These are phyloP conservation scores for Cantharis lateralis DNA, from an alignment of 2,888 invertebrate species.

Conservation along the genomic window DNA sequence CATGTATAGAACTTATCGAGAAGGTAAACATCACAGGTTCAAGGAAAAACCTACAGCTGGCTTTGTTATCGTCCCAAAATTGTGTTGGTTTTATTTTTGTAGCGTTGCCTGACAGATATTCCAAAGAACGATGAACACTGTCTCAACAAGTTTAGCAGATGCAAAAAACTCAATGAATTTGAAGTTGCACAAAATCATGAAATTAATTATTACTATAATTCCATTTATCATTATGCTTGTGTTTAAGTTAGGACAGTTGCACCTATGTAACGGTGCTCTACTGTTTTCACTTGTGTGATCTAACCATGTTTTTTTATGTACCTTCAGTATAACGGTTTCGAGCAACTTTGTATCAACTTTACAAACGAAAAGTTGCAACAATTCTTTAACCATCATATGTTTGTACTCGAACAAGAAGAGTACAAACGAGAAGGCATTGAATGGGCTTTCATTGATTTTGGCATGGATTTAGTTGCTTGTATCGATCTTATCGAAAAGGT, in stretches of 20 bases:
- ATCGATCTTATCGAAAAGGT: conserved; percentile 82
- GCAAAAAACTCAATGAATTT: neutral
- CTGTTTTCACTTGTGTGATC: conserved; percentile 27
- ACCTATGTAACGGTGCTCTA: conserved; percentile 10
- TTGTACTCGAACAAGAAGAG: conserved; percentile 91
- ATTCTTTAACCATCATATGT: conserved; percentile 95
- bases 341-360: conserved; percentile 93
- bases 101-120: neutral
- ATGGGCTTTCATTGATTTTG: conserved; percentile 93
- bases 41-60: conserved; percentile 3
- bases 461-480: conserved; percentile 86
- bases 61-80: neutral
- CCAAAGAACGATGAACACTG: neutral
- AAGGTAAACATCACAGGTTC: conserved; percentile 53
- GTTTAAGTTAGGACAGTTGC: conserved; percentile 11
- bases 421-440: conserved; percentile 89
- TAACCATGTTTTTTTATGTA: conserved; percentile 37
- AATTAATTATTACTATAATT: neutral
- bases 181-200: neutral
- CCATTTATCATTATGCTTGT: neutral
- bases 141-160: neutral
- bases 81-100: neutral
- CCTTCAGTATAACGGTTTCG: conserved; percentile 83
- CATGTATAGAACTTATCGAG: conserved; percentile 69
- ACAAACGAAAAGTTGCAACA: conserved; percentile 93